Base-by-base conservation (phyloP, 2,113 vertebrate species). In the Fulmarus glacialis region DNA sequence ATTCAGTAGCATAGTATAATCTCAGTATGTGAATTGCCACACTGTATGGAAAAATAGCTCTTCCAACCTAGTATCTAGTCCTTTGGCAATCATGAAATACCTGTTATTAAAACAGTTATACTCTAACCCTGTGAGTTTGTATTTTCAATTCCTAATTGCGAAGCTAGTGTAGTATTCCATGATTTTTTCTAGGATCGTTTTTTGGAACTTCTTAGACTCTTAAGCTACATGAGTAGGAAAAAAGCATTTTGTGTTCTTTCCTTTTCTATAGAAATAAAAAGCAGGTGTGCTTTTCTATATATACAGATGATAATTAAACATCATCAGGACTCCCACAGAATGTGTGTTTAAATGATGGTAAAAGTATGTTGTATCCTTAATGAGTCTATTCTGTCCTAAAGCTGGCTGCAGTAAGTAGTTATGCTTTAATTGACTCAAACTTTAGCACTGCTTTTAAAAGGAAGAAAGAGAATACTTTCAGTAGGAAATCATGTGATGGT, bases 231-330 rank as follows among this genome's bases (percentile, higher is more conserved):
- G 8, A 43, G 30, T 15, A 60, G 18, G 20, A 1, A 26, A 56
- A 75, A 64, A 32, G 29, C 4, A 14, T 56, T 89, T 87, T 75
- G 13, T 2, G 0, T 47, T 59, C 24, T 79, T 94, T 90, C 16
- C 6, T 58, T 75, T 81, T 84, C 12, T n/a, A 32, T 16, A 67
- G 59, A 72, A 75, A 62, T 11, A 66, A 79, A 67, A 94, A 83
- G 27, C 91, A 95, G 75, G 32, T 91, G 80, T 92, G 80, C 59
- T 63, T 1, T 26, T 86, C 75, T 91, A 15, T 62, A 60, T 66
- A 68, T 77, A 58, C 38, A 91, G 83, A 52, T 47, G 82, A 89
- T 92, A 93, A 95, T 89, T 90, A 90, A 89, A 89, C 68, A 86
- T 73, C 80, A 81, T 66, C 87, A 92, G 75, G 82, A 75, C 67